A percentile compares a stretch with the other conserved stretches of the same genome.
Evolutionary conservation across 2,113 vertebrate genomes (phyloP).

Genomic region (Hystrix brachyura): DNA sequence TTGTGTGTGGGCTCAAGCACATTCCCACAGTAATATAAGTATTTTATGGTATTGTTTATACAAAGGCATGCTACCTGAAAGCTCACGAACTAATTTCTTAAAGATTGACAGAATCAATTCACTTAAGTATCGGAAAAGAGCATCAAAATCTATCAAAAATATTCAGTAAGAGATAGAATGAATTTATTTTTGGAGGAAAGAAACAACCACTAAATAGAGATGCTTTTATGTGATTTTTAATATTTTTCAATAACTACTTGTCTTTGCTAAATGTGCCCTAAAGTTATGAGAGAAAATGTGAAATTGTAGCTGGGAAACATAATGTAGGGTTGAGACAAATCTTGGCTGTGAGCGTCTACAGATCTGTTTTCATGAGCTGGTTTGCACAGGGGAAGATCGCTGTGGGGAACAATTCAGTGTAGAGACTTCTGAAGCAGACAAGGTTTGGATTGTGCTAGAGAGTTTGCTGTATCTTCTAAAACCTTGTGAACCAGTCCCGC

Average conservation of each 20-base stretch:
- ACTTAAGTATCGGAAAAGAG: neutral
- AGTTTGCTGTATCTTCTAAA: neutral
- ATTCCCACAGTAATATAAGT: neutral
- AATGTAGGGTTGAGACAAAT: neutral
- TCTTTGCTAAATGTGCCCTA: neutral
- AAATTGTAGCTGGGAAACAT: neutral
- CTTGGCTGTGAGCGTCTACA: neutral
- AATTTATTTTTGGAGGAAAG: neutral
- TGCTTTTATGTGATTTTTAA: neutral
- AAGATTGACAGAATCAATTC: neutral
- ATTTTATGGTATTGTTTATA: slow-evolving; percentile 38
- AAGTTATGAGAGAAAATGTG: neutral
- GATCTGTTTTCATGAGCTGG: neutral
- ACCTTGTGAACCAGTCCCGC: neutral
- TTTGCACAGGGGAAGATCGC: neutral
- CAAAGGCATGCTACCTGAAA: neutral
- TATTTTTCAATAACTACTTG: neutral
- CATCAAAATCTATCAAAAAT: neutral
- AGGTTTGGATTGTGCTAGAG: neutral
- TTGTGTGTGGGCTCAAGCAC: neutral
- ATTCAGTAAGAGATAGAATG: neutral
- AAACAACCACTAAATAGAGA: neutral
- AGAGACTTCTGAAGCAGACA: neutral
- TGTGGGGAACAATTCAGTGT: neutral
- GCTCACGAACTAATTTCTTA: slow-evolving; percentile 22